These are phyloP conservation scores for Gallinago stenura DNA, from an alignment of 2,797 vertebrate genomes.

Conservation along the genomic window DNA sequence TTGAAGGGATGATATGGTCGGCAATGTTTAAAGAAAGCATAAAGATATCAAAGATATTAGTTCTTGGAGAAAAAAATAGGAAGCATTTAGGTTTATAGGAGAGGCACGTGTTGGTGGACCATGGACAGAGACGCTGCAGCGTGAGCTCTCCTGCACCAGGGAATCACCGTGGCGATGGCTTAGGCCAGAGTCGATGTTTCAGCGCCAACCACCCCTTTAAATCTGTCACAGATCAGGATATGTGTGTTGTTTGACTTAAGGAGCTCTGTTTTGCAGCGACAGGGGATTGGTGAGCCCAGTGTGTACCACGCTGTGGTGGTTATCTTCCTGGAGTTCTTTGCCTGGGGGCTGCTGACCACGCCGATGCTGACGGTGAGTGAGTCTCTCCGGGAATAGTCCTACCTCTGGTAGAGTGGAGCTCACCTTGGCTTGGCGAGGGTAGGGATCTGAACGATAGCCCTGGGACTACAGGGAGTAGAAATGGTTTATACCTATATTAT, in stretches of 20 bases:
- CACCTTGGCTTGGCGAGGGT: not conserved
- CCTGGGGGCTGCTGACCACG: conserved; percentile 92
- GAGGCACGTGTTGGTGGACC: rapidly evolving
- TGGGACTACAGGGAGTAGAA: not conserved
- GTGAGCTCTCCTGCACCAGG: rapidly evolving
- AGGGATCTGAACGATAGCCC: not conserved
- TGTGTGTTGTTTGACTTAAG: rapidly evolving
- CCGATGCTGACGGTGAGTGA: conserved; percentile 89
- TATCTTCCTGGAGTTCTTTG: conserved; percentile 95
- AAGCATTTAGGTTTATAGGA: not conserved
- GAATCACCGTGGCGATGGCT: rapidly evolving
- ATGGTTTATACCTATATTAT: not conserved
- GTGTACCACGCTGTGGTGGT: conserved; percentile 94
- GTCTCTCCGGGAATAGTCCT: not conserved
- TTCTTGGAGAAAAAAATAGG: not conserved
- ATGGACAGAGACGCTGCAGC: rapidly evolving
- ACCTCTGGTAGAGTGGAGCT: not conserved
- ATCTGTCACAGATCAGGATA: rapidly evolving
- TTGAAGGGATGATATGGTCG: rapidly evolving
- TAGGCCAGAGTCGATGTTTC: rapidly evolving
- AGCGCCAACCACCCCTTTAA: rapidly evolving
- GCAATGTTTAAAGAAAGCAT: not conserved
- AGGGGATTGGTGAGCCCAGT: conserved; percentile 93
- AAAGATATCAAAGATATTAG: no score
- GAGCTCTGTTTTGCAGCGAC: conserved; percentile 80